Evolutionary conservation across 2,888 invertebrate genomes (phyloP).

Genomic region (Chymomyza fuscimana): DNA sequence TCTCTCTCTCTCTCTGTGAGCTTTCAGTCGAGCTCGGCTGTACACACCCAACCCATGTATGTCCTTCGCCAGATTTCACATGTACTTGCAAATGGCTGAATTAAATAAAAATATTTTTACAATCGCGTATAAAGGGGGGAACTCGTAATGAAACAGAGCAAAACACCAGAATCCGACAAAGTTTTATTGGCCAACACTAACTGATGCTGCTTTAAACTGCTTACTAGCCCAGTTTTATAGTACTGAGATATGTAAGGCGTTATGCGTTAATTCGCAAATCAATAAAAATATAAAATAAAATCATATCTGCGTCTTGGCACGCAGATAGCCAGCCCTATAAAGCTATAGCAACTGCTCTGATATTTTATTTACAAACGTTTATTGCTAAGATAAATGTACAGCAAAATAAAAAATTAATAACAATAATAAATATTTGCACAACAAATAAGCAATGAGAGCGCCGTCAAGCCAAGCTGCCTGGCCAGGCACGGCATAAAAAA

Average conservation of each 20-base stretch:
- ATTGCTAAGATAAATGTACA: conserved; percentile 64
- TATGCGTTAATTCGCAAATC: conserved; percentile 50
- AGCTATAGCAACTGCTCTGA: conserved; percentile 1
- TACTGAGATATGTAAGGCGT: conserved; percentile 15
- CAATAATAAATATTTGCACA: conserved; percentile 56
- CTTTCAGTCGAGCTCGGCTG: neutral
- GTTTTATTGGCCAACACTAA: neutral
- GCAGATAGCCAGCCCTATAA: neutral
- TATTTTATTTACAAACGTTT: conserved; percentile 46
- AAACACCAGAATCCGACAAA: conserved; percentile 24
- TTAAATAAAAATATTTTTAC: conserved; percentile 46
- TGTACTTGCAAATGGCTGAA: conserved; percentile 50
- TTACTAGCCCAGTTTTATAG: conserved; percentile 33
- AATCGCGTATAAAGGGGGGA: conserved; percentile 21
- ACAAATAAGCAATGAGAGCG: conserved; percentile 58
- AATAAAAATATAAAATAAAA: conserved; percentile 42
- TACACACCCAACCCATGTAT: neutral
- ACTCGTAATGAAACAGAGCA: conserved; percentile 64
- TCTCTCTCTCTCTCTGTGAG: neutral
- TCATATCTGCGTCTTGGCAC: neutral
- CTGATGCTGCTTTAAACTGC: conserved; percentile 9
- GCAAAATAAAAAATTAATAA: conserved; percentile 40
- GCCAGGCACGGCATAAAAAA: neutral
- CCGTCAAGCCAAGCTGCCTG: conserved; percentile 17
- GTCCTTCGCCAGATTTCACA: conserved; percentile 31